Conservation (phyloP, 1,140 invertebrate species). For the Camponotus vicinus region DNA sequence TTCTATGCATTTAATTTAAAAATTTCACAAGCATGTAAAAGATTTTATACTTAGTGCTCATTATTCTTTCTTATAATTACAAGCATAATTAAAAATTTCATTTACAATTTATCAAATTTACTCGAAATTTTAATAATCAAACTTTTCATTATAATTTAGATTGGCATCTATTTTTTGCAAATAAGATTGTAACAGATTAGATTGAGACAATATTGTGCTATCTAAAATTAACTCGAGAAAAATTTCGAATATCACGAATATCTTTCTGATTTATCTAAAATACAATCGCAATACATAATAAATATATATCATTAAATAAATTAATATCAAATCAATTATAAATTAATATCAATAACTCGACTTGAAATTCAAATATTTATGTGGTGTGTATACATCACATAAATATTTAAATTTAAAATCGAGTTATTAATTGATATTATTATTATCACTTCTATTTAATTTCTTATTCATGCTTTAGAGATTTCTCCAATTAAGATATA, state of each 20-base stretch:
- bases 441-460: no score
- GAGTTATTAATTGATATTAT: no score
- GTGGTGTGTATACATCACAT: no score
- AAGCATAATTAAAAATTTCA: neutral
- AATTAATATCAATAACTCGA: no score
- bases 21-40: neutral
- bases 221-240: neutral
- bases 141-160: neutral
- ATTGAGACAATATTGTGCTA: neutral
- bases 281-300: no score
- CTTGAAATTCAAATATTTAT: no score
- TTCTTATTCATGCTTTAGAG: no score
- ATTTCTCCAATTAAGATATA: no score
- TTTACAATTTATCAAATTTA: neutral
- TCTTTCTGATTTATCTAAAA: no score
- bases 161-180: neutral
- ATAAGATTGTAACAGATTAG: conserved; percentile 8
- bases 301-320: no score
- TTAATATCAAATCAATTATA: no score
- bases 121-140: neutral
- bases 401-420: no score
- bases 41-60: neutral
- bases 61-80: neutral
- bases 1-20: neutral
- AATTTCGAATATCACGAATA: neutral